These are phyloP conservation scores for Pyrocephalus nanus DNA, from an alignment of 2,797 vertebrate species.

Conservation along the genomic window DNA sequence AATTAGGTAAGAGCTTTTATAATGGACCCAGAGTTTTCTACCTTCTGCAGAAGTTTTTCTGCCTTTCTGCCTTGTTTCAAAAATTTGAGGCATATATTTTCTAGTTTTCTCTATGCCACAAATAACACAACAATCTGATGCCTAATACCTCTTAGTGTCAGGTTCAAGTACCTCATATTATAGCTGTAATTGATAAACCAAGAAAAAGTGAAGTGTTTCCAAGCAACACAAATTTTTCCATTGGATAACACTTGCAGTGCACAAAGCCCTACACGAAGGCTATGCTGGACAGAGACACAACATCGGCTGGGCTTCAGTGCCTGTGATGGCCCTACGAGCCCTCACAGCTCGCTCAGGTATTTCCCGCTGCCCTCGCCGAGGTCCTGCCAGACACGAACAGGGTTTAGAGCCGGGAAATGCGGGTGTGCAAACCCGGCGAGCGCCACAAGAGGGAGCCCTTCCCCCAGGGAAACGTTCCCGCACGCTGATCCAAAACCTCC, in stretches of 20 bases:
- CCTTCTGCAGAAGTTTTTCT: neutral
- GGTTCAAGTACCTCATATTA: neutral
- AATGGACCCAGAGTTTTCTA: neutral
- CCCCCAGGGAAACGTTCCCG: neutral
- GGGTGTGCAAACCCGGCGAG: neutral
- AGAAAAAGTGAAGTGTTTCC: accelerated
- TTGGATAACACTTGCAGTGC: neutral
- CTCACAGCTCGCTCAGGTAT: accelerated
- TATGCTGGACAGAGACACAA: accelerated
- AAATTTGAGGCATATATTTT: neutral
- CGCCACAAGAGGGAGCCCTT: neutral
- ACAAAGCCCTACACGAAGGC: accelerated
- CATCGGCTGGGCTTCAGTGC: neutral
- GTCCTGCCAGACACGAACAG: accelerated
- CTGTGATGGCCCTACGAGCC: neutral
- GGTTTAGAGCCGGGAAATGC: accelerated
- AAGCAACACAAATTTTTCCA: neutral
- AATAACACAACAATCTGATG: neutral
- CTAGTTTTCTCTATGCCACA: neutral
- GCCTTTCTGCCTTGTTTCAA: neutral
- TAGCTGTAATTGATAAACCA: accelerated
- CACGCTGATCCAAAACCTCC: neutral
- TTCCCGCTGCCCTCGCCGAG: neutral
- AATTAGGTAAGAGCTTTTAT: neutral
- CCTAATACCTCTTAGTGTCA: neutral